These are phyloP conservation scores for Brachionus rotundiformis DNA, from an alignment of 1,140 invertebrate genomes.

Conservation along the genomic window DNA sequence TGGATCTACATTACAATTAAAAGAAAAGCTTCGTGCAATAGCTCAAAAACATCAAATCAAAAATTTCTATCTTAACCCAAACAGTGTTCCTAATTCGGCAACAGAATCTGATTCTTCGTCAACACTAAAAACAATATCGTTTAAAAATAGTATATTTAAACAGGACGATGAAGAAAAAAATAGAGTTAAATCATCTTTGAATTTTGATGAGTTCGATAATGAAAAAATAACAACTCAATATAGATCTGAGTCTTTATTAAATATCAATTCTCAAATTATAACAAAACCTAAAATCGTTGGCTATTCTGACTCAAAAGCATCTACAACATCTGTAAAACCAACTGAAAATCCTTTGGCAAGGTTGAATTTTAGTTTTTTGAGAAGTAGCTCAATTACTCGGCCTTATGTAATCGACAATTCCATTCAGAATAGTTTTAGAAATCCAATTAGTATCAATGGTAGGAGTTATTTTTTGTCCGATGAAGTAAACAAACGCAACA, in stretches of 20 bases:
- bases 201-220: neutral
- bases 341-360: constrained; percentile 26
- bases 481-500: neutral
- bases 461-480: constrained; percentile 29
- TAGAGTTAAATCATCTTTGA: neutral
- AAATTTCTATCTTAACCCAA: constrained; percentile 18
- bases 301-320: neutral
- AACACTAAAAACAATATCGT: neutral
- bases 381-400: constrained; percentile 7
- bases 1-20: neutral
- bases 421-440: constrained; percentile 17
- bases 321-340: neutral
- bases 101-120: neutral
- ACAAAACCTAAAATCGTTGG: neutral
- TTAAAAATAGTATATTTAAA: constrained; percentile 29
- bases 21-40: constrained; percentile 16
- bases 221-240: neutral
- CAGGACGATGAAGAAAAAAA: neutral
- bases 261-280: neutral
- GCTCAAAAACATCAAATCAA: constrained; percentile 45
- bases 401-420: constrained; percentile 19
- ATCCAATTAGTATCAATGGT: constrained; percentile 43
- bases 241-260: constrained; percentile 13
- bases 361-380: constrained; percentile 14
- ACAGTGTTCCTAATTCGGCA: neutral